Conservation (phyloP, 1,140 invertebrate species). For the Halesus radiatus region DNA sequence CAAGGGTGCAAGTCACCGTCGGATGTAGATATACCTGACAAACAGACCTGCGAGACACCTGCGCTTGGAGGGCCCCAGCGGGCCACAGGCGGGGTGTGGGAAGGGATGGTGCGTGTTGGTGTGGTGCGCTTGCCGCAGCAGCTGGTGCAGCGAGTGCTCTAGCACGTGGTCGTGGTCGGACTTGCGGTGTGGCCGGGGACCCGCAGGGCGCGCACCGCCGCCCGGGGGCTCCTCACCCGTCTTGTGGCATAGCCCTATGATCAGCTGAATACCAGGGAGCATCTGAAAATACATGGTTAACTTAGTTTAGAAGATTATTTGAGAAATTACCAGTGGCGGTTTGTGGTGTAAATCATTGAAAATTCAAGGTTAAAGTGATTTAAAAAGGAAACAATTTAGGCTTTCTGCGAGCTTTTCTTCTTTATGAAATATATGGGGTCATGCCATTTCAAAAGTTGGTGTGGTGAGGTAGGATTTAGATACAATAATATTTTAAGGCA, state of each 20-base stretch:
- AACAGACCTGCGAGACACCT: constrained; percentile 84
- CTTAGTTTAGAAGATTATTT: no score
- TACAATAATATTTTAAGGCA: no score
- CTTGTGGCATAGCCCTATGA: constrained; percentile 85
- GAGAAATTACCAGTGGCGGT: no score
- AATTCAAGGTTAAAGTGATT: no score
- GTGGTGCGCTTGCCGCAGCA: constrained; percentile 92
- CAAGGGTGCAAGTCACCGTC: no score
- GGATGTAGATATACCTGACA: no score
- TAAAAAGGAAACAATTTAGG: no score
- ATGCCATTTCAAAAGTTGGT: no score
- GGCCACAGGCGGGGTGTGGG: constrained; percentile 93
- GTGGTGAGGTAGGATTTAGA: no score
- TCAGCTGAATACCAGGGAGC: constrained; percentile 91
- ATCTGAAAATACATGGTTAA: constrained; percentile 74
- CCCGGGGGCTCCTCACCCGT: constrained; percentile 69
- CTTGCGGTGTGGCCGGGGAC: constrained; percentile 75
- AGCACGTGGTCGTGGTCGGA: constrained; percentile 95
- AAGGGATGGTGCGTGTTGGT: constrained; percentile 93
- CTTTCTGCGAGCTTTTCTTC: no score
- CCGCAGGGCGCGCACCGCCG: constrained; percentile 37
- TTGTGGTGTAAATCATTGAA: no score
- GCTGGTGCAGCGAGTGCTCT: constrained; percentile 95
- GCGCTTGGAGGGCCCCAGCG: constrained; percentile 90
- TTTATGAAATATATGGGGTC: no score